phyloP scores from a whole-genome alignment of 2,888 invertebrate genomes.

The Odontomyia ornata region DNA sequence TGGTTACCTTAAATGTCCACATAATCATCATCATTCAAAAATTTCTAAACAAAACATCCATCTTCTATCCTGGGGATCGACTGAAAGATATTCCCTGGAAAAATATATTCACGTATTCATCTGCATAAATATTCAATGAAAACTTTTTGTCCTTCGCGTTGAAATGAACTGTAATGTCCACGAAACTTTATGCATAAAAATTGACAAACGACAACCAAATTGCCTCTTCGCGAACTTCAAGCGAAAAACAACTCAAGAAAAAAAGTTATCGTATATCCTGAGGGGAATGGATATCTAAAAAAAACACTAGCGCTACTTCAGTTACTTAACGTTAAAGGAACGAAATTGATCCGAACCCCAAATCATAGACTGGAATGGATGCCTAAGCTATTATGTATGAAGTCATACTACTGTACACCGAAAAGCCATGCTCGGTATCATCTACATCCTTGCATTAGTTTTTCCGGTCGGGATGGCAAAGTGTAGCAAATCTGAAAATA shows the following conservation, averaged over 20 bases:
- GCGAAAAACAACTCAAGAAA: not conserved
- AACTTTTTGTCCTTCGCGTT: not conserved
- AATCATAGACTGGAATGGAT: slow-evolving; percentile 9
- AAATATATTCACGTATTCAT: slow-evolving; percentile 19
- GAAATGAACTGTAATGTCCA: slow-evolving; percentile 22
- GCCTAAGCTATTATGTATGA: slow-evolving; percentile 3
- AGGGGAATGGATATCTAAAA: no score
- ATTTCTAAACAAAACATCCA: no score
- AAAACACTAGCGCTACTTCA: no score
- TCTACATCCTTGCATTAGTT: not conserved
- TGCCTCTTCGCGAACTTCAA: not conserved
- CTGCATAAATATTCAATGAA: slow-evolving; percentile 11
- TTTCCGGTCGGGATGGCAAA: not conserved
- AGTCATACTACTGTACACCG: not conserved
- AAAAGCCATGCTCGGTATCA: not conserved
- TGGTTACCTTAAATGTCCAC: no score
- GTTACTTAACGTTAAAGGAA: not conserved
- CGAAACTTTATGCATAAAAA: slow-evolving; percentile 31
- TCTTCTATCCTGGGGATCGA: no score
- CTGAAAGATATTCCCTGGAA: no score
- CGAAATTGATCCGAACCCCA: not conserved
- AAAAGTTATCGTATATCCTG: not conserved
- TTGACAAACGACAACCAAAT: slow-evolving; percentile 24
- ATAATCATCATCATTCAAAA: no score
- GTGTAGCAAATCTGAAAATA: not conserved